Evolutionary conservation across 2,113 vertebrate species (phyloP), one percentile per base, ranked within the genome.

Genomic region (Pollachius pollachius): DNA sequence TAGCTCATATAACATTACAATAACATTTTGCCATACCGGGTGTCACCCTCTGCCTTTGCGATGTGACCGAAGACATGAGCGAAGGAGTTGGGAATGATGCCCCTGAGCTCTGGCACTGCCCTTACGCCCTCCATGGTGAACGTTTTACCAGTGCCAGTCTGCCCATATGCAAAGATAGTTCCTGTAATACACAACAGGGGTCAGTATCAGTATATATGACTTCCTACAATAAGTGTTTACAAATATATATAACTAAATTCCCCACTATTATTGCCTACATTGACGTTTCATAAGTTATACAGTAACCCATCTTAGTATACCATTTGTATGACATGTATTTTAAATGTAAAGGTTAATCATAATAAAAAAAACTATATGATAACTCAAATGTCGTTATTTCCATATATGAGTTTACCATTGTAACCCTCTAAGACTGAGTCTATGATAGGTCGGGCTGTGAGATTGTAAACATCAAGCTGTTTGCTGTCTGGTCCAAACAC

Each of bases 121-220:
- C 97, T 92, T 62, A 98, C 95, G 2, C 97, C 97, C 89, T 99
- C 97, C 97, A 99, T 99, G 59, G 97, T 99, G 84, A 98, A 99
- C 0, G 97, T 99, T 90, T 99, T 99, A 56, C 97, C 97, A 67
- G 97, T 99, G 81, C 97, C 97, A 62, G 97, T 99, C 85, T 99
- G 97, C n/a, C 97, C 97, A 79, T 99, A 99, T 41, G 97, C 97
- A 91, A 99, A 99, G 87, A 99, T 98, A 66, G 97, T 99, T 58
- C 97, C 97, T 99, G 77, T 34, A 91, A 84, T 67, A 34, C 12
- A 73, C 5, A 81, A 11, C 9, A 83, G 18, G 67, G n/a, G 11
- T 67, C 52, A 60, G 37, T 27, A 56, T 15, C 0, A 62, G 16
- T 52, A 9, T 64, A 64, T 2, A 8, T 17, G 4, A 34, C 30